A percentile compares a stretch with the other conserved stretches of the same genome.
Conservation (phyloP, 2,113 vertebrate genomes). For the Pterophyllum scalare region DNA sequence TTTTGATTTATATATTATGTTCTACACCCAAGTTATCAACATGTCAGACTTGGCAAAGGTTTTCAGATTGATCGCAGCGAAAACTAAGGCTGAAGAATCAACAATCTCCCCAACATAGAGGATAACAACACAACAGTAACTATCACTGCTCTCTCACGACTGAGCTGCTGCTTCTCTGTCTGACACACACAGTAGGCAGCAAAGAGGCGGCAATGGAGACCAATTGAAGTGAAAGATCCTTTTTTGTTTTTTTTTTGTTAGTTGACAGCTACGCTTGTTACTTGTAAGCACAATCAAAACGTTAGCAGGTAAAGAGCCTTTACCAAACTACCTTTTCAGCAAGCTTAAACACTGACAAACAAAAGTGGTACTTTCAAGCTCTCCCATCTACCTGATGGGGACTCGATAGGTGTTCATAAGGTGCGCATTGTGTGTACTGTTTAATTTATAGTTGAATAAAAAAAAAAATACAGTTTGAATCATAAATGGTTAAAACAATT, state of each 20-base stretch:
- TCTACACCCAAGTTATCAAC: slow-evolving; percentile 12
- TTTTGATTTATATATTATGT: slow-evolving; percentile 43
- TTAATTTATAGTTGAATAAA: background rate
- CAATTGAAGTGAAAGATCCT: background rate
- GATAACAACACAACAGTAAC: background rate
- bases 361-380: background rate
- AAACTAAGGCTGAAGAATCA: background rate
- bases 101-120: background rate
- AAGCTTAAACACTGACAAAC: background rate
- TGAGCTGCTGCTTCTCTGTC: background rate
- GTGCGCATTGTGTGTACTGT: accelerated
- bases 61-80: background rate
- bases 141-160: background rate
- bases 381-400: background rate
- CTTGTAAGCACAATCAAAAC: background rate
- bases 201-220: background rate
- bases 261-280: background rate
- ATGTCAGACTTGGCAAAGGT: background rate
- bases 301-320: background rate
- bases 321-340: background rate
- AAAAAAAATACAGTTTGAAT: background rate
- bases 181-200: background rate
- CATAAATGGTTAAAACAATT: background rate
- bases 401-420: background rate
- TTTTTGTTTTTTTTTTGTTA: background rate